Evolutionary conservation across 2,888 invertebrate species (phyloP).

Genomic region (Anagyrus pseudococci): DNA sequence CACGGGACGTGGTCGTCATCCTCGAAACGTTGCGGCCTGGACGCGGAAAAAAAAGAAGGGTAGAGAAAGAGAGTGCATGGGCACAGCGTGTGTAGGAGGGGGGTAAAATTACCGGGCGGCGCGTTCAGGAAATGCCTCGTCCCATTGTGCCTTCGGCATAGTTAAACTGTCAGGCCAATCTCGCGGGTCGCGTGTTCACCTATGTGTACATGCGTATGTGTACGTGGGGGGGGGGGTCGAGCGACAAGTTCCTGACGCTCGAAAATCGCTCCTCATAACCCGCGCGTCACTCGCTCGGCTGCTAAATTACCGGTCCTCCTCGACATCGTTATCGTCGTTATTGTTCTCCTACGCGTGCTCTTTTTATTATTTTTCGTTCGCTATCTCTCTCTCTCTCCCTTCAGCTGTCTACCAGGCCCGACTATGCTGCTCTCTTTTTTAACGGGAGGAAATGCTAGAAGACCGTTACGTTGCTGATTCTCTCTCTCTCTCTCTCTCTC

Average conservation of each 20-base stretch:
- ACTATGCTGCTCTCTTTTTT: conserved; percentile 11
- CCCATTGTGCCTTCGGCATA: conserved; percentile 62
- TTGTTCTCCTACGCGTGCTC: conserved; percentile 1
- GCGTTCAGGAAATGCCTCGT: conserved; percentile 57
- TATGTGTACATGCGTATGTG: conserved; percentile 23
- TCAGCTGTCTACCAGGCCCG: too few relatives aligned
- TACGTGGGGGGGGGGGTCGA: conserved; percentile 1
- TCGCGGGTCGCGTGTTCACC: conserved; percentile 49
- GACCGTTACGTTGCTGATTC: conserved; percentile 25
- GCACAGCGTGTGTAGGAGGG: too few relatives aligned
- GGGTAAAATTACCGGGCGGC: too few relatives aligned
- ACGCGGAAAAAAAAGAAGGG: too few relatives aligned
- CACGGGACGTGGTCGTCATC: too few relatives aligned
- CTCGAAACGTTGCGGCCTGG: too few relatives aligned
- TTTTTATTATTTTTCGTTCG: not conserved
- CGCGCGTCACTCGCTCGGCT: conserved; percentile 8
- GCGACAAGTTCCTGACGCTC: conserved; percentile 21
- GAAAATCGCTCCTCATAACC: conserved; percentile 4
- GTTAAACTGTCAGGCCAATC: conserved; percentile 61
- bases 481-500: too few relatives aligned
- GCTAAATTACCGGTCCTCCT: conserved; percentile 2
- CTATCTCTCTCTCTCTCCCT: not conserved
- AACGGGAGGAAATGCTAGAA: conserved; percentile 12
- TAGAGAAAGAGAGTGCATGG: too few relatives aligned
- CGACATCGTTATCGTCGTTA: conserved; percentile 13